Conservation (phyloP, 2,113 vertebrate genomes). For the Todiramphus saurophagus region DNA sequence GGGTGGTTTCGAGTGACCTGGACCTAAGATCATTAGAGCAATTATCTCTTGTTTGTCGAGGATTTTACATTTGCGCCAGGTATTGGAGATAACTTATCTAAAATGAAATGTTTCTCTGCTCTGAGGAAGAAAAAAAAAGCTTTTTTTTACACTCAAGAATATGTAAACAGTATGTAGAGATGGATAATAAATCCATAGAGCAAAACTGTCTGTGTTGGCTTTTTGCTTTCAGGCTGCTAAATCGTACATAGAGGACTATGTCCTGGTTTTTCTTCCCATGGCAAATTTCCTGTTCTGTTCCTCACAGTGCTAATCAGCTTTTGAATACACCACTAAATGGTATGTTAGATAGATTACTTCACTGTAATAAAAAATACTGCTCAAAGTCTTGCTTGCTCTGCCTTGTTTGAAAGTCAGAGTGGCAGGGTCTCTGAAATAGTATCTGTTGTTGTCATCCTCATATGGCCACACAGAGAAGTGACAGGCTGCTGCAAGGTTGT, state of each 20-base stretch:
- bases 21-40: constrained; percentile 94
- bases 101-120: neutral
- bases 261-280: neutral
- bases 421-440: neutral
- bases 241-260: neutral
- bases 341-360: neutral
- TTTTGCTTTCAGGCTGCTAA: neutral
- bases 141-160: neutral
- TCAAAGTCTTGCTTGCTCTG: neutral
- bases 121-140: neutral
- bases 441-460: neutral
- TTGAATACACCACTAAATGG: neutral
- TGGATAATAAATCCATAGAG: neutral
- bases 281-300: neutral
- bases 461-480: neutral
- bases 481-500: neutral
- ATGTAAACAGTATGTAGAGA: neutral
- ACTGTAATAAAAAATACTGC: neutral
- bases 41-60: constrained; percentile 92
- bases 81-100: constrained; percentile 54
- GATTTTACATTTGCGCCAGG: constrained; percentile 98
- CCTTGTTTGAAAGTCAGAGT: neutral
- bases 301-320: neutral
- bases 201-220: neutral
- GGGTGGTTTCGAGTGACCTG: constrained; percentile 97